phyloP scores from a whole-genome alignment of 2,113 vertebrate genomes.

The Hymenochirus boettgeri region DNA sequence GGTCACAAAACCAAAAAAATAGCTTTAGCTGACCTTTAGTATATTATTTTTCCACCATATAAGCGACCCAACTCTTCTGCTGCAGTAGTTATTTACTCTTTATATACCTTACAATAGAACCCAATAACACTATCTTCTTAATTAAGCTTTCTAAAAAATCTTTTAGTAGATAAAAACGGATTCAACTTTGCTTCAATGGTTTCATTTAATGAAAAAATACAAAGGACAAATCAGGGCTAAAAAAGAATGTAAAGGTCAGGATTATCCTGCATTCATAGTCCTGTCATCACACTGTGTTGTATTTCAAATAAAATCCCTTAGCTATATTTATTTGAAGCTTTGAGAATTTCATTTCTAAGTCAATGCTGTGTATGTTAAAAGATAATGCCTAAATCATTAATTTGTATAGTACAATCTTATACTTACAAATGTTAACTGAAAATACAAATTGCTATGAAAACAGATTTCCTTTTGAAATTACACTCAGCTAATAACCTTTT shows the following conservation, averaged over 20 bases:
- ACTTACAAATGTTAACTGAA: background rate
- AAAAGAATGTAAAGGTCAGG: conserved; percentile 74
- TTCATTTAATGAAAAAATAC: conserved; percentile 76
- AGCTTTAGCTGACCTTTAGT: no score
- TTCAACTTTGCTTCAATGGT: conserved; percentile 77
- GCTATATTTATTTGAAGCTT: background rate
- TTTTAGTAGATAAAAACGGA: conserved; percentile 66
- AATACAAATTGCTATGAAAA: background rate
- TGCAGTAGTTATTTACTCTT: no score
- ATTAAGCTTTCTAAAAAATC: conserved; percentile 60
- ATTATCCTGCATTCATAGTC: conserved; percentile 53
- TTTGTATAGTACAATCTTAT: background rate
- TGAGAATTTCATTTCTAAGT: background rate
- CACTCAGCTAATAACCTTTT: no score
- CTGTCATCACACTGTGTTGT: background rate
- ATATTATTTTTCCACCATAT: no score
- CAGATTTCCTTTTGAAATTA: no score
- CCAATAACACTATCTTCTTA: conserved; percentile 61
- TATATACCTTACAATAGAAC: background rate
- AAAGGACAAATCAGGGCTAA: conserved; percentile 73
- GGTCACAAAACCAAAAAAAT: no score
- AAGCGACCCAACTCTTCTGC: no score
- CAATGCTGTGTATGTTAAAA: background rate
- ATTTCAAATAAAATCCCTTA: background rate
- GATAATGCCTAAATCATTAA: background rate